Evolutionary conservation across 2,888 invertebrate species (phyloP).

Genomic region (Herminia tarsipennalis): DNA sequence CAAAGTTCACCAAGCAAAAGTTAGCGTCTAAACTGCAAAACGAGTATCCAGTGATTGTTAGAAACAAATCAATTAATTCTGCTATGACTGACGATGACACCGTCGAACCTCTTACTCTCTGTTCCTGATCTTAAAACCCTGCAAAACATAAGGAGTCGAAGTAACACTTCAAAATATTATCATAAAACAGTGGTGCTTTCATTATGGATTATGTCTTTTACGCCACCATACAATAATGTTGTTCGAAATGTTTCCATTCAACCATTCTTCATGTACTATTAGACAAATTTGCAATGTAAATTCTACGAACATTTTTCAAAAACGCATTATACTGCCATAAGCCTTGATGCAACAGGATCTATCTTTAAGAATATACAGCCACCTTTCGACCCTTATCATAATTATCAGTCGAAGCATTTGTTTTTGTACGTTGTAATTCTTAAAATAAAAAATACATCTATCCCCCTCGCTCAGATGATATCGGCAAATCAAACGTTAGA

Average conservation of each 20-base stretch:
- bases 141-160: slow-evolving; percentile 1
- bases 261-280: slow-evolving; percentile 1
- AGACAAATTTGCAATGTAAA: neutral
- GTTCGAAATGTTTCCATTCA: neutral
- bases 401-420: neutral
- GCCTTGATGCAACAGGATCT: neutral
- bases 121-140: neutral
- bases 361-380: neutral
- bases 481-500: too few species aligned
- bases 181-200: neutral
- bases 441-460: too few species aligned
- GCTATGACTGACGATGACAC: neutral
- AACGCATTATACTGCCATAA: neutral
- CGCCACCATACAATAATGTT: neutral
- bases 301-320: neutral
- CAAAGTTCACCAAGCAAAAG: neutral
- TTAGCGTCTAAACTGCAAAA: neutral
- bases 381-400: neutral
- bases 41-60: neutral
- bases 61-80: slow-evolving; percentile 1
- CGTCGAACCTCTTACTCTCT: neutral
- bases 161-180: neutral
- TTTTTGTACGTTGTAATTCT: slow-evolving; percentile 2
- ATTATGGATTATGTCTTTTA: slow-evolving; percentile 1
- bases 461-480: too few species aligned